phyloP scores from a whole-genome alignment of 2,113 vertebrate species.

The Dolichotis patagonum region DNA sequence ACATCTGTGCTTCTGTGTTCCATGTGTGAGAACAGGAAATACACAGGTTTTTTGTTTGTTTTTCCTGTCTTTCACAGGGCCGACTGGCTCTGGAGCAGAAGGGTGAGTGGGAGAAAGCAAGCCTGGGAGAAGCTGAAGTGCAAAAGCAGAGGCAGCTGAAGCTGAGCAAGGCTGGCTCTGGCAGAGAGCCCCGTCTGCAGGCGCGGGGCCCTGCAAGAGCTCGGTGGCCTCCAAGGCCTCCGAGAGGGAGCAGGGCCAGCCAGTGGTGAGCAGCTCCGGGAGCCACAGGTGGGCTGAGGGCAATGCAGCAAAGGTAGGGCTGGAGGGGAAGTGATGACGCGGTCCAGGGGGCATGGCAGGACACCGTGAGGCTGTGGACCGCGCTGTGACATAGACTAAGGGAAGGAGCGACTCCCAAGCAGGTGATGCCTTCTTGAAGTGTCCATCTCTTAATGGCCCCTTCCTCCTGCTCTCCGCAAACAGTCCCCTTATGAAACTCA shows the following conservation, averaged over 20 bases:
- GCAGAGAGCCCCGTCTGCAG: neutral
- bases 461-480: neutral
- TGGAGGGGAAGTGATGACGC: neutral
- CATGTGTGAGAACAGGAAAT: neutral
- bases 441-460: neutral
- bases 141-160: neutral
- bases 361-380: neutral
- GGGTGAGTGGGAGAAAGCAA: neutral
- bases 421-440: neutral
- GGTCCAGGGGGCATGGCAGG: no score
- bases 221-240: neutral
- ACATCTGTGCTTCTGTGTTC: neutral
- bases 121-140: neutral
- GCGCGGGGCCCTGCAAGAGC: neutral
- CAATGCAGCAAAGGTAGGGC: neutral
- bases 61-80: neutral
- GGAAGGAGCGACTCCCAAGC: neutral
- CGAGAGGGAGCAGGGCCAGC: neutral
- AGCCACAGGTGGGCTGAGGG: neutral
- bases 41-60: neutral
- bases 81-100: neutral
- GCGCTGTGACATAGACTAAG: neutral
- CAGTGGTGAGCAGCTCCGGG: neutral
- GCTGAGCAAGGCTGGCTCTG: neutral
- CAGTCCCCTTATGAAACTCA: neutral